phyloP scores from a whole-genome alignment of 2,113 vertebrate genomes.

The Pluvianellus socialis region DNA sequence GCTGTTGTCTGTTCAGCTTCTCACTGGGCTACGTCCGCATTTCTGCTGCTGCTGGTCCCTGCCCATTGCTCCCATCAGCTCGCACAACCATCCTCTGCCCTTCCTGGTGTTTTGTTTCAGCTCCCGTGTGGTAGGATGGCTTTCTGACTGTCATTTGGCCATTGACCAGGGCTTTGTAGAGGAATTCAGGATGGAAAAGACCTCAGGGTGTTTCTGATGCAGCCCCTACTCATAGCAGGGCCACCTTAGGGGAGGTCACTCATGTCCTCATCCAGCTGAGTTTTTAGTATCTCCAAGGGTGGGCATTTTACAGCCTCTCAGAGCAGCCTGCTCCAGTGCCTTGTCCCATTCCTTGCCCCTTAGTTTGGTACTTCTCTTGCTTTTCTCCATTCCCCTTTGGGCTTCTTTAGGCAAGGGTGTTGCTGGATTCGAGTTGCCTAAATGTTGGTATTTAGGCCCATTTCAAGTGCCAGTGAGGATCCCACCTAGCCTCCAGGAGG shows the following conservation, averaged over 20 bases:
- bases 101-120: background rate
- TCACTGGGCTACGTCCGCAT: background rate
- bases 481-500: background rate
- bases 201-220: background rate
- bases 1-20: background rate
- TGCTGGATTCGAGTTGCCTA: background rate
- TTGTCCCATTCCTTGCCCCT: background rate
- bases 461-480: background rate
- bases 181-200: background rate
- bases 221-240: background rate
- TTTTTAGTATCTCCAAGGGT: background rate
- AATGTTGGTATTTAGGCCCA: background rate
- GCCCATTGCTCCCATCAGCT: background rate
- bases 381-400: background rate
- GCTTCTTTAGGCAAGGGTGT: background rate
- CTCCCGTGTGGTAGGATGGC: background rate
- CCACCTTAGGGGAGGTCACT: background rate
- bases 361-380: background rate
- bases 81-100: background rate
- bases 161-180: background rate
- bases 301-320: background rate
- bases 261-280: background rate
- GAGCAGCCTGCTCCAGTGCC: background rate
- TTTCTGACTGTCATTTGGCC: background rate
- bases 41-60: background rate